Evolutionary conservation across 2,797 vertebrate genomes (phyloP), one percentile per base, ranked within the genome.

Genomic region (Bradypodion ventrale): DNA sequence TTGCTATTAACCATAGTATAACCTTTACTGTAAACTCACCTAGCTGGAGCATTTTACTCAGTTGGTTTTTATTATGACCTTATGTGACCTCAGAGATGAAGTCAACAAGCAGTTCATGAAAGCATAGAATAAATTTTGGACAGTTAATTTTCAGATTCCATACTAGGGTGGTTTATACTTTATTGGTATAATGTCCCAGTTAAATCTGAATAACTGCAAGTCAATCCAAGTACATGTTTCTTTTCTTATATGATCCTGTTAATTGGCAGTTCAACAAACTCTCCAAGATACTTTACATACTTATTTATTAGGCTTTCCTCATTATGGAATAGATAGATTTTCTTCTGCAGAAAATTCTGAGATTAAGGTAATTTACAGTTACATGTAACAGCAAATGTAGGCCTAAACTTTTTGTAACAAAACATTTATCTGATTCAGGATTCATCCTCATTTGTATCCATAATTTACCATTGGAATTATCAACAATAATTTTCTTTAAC

Each of bases 271-370:
- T 90, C 85, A 85, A 92, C 90, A 88, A 90, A 94, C 94, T n/a
- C 1, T 89, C 80, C 59, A 74, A 85, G 89, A 87, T 88, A 91
- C 52, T 90, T 91, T 84, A 75, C 59, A 56, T 75, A 52, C 29
- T 29, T 49, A 85, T 92, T 19, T 32, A 89, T 69, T 92, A 87
- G 76, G 75, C 63, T 84, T 92, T 87, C 82, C 75, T 92, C 59
- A 93, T 94, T 94, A 93, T 94, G 93, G 91, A 90, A 93, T 91
- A 92, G 82, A 93, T 93, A 23, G 87, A 93, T 95, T 95, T 96
- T 93, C 93, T 95, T 80, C 92, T 95, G 92, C 94, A 95, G 95
- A 91, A 95, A 96, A 94, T 96, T 96, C 94, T 95, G 88, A 93
- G 95, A 94, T 94, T 92, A 91, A 93, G 93, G 92, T 94, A 90